Evolutionary conservation across 2,797 vertebrate genomes (phyloP), one percentile per base, ranked within the genome.

Genomic region (Eurystomus glaucurus): DNA sequence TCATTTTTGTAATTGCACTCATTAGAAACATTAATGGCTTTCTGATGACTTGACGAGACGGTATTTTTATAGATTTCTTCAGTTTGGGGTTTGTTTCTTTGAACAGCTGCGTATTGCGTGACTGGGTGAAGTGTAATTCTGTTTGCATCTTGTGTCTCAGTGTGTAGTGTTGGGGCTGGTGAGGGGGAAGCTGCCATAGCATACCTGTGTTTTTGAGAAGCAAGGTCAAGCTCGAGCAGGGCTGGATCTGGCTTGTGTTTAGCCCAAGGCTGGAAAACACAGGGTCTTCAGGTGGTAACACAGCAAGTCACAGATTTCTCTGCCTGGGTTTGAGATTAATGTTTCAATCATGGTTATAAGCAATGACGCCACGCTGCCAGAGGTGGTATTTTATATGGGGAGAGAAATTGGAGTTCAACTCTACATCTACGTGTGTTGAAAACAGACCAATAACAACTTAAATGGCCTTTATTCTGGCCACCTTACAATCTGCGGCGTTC

Each of bases 201-300:
- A 94, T 97, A 80, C 88, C 81, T 96, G 90, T 70, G 88, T 95
- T 88, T 93, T 88, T 65, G 81, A 93, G 95, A 84, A 93, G 69
- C 95, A 84, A 0, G 81, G 92, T 92, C 93, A 46, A 89, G 83
- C 75, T 64, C 90, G 76, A 96, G 78, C 71, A 13, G 94, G 94
- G 81, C 93, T 91, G 86, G 93, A 92, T 92, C 89, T 72, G 84
- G 81, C 85, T 96, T 93, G 92, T 61, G 88, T 80, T 88, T 97
- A 93, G 95, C 95, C 92, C 78, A 80, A 76, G 90, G 96, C 86
- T 81, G 84, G 69, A 95, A 96, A 96, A 80, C 86, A 69, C 33
- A 78, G 71, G 90, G 88, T 93, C 94, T 96, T 94, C 81, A 90
- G 94, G 86, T 96, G 92, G 92, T 91, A 93, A 77, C 31, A 35